phyloP scores from a whole-genome alignment of 2,797 vertebrate genomes.

The Anabacerthia variegaticeps region DNA sequence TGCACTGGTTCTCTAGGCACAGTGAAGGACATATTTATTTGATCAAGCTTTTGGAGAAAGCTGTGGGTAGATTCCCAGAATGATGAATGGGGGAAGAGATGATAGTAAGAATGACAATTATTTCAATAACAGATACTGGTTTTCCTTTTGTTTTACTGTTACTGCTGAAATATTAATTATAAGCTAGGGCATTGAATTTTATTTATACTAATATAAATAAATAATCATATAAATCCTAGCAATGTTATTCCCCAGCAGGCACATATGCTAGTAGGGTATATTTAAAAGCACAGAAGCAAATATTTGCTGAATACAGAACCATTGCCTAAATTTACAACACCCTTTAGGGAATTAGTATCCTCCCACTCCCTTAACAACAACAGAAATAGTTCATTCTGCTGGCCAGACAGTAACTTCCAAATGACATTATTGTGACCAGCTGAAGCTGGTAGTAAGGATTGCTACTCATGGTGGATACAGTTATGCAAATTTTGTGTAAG shows the following conservation, averaged over 20 bases:
- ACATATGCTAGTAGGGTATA: neutral
- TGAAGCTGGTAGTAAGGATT: neutral
- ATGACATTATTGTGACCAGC: neutral
- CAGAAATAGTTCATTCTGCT: neutral
- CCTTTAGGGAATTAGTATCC: neutral
- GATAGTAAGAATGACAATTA: neutral
- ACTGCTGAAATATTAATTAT: neutral
- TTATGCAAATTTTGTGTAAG: neutral
- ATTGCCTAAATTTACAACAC: neutral
- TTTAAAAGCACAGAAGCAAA: neutral
- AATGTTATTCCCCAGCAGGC: neutral
- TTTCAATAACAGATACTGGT: neutral
- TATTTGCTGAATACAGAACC: neutral
- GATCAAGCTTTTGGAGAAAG: neutral
- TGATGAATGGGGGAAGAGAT: neutral
- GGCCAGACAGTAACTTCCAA: neutral
- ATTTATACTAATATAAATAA: neutral
- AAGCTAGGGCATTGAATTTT: neutral
- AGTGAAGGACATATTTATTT: constrained; percentile 21
- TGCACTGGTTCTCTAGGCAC: neutral
- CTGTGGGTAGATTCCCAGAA: neutral
- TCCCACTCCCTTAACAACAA: neutral
- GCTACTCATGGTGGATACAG: accelerated
- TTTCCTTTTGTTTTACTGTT: constrained; percentile 13
- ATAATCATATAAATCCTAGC: neutral